phyloP scores from a whole-genome alignment of 2,888 invertebrate species.

The Brachylomia viminalis region DNA sequence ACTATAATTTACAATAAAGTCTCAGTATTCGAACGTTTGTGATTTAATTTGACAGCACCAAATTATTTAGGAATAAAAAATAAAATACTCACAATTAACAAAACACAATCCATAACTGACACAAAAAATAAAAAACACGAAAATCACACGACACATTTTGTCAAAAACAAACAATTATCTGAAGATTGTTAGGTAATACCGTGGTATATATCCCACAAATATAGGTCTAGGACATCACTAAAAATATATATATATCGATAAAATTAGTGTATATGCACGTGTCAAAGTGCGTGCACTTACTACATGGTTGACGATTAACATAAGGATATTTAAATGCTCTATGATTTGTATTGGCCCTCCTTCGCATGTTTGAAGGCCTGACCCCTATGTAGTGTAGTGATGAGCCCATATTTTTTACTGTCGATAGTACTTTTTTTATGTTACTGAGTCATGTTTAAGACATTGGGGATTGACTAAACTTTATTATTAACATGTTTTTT shows the following conservation, averaged over 20 bases:
- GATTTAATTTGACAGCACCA: too few relatives aligned
- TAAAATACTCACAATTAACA: slow-evolving; percentile 83
- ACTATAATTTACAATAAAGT: too few relatives aligned
- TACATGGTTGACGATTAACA: slow-evolving; percentile 80
- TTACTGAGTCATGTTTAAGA: background rate
- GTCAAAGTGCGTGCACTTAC: slow-evolving; percentile 80
- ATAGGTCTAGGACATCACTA: slow-evolving; percentile 76
- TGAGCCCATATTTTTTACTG: slow-evolving; percentile 53
- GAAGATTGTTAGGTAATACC: slow-evolving; percentile 55
- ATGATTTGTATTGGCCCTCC: slow-evolving; percentile 87
- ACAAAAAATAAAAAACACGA: slow-evolving; percentile 68
- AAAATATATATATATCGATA: slow-evolving; percentile 49
- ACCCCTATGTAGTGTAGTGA: slow-evolving; percentile 86
- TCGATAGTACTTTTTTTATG: slow-evolving; percentile 2
- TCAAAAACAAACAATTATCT: slow-evolving; percentile 71
- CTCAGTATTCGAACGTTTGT: too few relatives aligned
- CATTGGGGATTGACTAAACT: background rate
- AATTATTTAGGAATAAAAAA: background rate
- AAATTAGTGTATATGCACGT: slow-evolving; percentile 64
- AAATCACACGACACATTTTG: slow-evolving; percentile 80
- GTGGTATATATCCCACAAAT: slow-evolving; percentile 71
- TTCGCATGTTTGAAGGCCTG: slow-evolving; percentile 84
- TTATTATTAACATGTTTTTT: too few relatives aligned
- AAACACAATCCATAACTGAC: slow-evolving; percentile 80
- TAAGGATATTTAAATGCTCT: slow-evolving; percentile 87